Percentiles rank a stretch among this genome's conserved stretches.
phyloP scores from a whole-genome alignment of 2,797 vertebrate species.

The Pogoniulus pusillus region DNA sequence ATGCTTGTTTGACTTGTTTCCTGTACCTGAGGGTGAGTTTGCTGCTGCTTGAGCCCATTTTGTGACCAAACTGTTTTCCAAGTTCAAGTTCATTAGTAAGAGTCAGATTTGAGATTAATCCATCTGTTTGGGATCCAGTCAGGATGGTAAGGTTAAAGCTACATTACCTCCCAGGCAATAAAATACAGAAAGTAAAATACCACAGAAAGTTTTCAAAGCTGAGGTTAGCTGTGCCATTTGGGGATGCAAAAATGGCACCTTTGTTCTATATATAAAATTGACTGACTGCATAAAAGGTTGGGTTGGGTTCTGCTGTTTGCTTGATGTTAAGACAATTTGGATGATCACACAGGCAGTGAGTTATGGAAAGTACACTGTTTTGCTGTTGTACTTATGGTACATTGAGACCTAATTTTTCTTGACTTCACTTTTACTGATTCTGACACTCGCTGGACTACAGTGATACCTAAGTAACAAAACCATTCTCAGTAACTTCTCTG shows the following conservation, averaged over 20 bases:
- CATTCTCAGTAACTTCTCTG: not conserved
- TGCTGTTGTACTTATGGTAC: not conserved
- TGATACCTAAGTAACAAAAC: not conserved
- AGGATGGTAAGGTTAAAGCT: not conserved
- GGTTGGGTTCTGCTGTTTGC: not conserved
- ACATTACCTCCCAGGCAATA: not conserved
- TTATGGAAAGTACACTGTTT: not conserved
- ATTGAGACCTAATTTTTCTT: not conserved
- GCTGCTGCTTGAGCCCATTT: not conserved
- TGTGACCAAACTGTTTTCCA: not conserved
- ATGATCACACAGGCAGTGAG: not conserved
- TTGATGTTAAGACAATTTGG: not conserved
- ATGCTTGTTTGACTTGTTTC: not conserved
- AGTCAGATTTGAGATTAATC: constrained; percentile 16
- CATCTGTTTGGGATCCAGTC: not conserved
- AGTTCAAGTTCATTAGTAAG: constrained; percentile 4
- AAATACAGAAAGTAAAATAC: constrained; percentile 1
- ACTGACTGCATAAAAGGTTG: not conserved
- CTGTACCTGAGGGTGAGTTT: not conserved
- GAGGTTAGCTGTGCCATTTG: not conserved
- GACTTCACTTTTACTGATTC: not conserved
- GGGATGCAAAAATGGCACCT: not conserved
- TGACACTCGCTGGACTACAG: not conserved
- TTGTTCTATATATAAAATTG: not conserved
- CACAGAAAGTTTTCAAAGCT: not conserved